Evolutionary conservation across 2,113 vertebrate genomes (phyloP).

Genomic region (Erinaceus europaeus): DNA sequence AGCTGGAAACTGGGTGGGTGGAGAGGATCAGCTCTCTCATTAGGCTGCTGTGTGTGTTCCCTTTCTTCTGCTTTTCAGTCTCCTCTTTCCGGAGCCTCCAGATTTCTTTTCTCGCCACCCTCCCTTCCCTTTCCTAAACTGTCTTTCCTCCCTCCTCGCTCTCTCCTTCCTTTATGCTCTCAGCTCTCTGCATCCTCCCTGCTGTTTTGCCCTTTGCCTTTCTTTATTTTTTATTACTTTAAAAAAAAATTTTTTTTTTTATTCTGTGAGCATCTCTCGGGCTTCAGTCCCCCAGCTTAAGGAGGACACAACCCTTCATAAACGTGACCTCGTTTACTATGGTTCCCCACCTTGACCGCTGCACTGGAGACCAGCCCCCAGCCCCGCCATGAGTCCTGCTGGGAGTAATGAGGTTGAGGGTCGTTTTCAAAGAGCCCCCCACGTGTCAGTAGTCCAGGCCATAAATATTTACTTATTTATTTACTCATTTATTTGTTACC

Average conservation of each 20-base stretch:
- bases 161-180: neutral
- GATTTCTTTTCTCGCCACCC: neutral
- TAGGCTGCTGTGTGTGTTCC: neutral
- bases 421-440: neutral
- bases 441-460: neutral
- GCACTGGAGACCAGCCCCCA: neutral
- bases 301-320: slow-evolving; percentile 33
- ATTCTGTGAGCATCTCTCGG: neutral
- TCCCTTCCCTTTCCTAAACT: neutral
- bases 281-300: neutral
- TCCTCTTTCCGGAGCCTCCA: neutral
- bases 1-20: neutral
- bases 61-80: neutral
- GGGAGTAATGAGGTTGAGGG: neutral
- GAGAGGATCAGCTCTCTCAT: slow-evolving; percentile 33
- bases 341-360: slow-evolving; percentile 32
- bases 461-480: neutral
- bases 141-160: neutral
- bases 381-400: neutral
- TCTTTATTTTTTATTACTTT: too few relatives aligned
- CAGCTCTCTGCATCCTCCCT: neutral
- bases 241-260: too few relatives aligned
- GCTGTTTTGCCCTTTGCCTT: slow-evolving; percentile 9
- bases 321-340: slow-evolving; percentile 27
- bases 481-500: too few relatives aligned